Percentiles rank a stretch among this genome's conserved stretches.
Conservation (phyloP, 2,113 vertebrate genomes). For the Petrocephalus microphthalmus region DNA sequence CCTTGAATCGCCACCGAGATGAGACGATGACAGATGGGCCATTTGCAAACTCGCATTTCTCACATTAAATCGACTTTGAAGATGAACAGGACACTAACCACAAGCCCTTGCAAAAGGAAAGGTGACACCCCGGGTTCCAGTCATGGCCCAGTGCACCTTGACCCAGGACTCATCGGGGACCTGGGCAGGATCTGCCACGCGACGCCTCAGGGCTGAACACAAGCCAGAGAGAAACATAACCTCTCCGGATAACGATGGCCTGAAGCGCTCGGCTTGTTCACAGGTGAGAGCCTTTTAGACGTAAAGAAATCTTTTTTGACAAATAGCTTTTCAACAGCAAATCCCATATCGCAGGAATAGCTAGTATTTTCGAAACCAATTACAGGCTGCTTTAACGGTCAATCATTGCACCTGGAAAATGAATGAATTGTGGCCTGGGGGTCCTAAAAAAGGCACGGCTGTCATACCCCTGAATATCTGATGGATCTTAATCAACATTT, state of each 20-base stretch:
- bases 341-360: neutral
- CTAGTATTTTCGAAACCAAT: neutral
- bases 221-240: neutral
- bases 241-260: neutral
- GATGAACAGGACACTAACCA: neutral
- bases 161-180: neutral
- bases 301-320: neutral
- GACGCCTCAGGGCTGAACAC: neutral
- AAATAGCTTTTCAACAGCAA: neutral
- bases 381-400: neutral
- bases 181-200: neutral
- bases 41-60: conserved; percentile 30
- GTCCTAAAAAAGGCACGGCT: neutral
- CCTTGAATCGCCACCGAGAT: neutral
- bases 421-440: no score
- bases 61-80: conserved; percentile 28
- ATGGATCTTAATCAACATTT: neutral
- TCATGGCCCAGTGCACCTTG: neutral
- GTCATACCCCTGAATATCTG: neutral
- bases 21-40: conserved; percentile 6
- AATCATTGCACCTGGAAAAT: neutral
- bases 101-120: neutral
- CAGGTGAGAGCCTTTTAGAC: neutral
- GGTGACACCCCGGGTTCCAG: neutral
- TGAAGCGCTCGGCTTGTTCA: neutral